These are phyloP conservation scores for Salminus brasiliensis DNA, from an alignment of 2,113 vertebrate genomes.

Conservation along the genomic window DNA sequence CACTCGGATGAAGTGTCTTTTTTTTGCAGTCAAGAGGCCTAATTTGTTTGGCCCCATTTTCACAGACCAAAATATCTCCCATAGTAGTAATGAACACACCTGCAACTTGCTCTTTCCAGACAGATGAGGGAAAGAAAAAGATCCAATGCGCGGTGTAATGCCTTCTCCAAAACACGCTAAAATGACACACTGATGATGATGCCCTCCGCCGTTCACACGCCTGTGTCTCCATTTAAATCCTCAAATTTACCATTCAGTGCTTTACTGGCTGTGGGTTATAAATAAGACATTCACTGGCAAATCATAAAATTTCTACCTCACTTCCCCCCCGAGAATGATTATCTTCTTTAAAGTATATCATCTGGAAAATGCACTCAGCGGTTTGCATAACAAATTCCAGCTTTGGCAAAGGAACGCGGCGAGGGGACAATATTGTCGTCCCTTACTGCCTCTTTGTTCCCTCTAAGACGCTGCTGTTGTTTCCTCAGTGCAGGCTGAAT, in stretches of 20 bases:
- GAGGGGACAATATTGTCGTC: constrained; percentile 56
- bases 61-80: neutral
- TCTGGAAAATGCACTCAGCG: constrained; percentile 74
- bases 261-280: constrained; percentile 64
- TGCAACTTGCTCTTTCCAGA: neutral
- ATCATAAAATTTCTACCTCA: constrained; percentile 73
- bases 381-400: constrained; percentile 73
- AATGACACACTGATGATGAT: constrained; percentile 13
- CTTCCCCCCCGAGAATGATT: constrained; percentile 70
- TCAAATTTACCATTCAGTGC: constrained; percentile 63
- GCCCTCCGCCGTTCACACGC: constrained; percentile 8
- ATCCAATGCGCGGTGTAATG: constrained; percentile 6
- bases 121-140: neutral
- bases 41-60: neutral
- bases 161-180: constrained; percentile 21
- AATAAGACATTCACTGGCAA: constrained; percentile 73
- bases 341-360: constrained; percentile 78
- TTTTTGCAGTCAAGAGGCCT: constrained; percentile 9
- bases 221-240: constrained; percentile 43
- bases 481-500: constrained; percentile 63
- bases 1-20: neutral
- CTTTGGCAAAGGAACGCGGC: constrained; percentile 53
- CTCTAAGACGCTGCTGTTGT: constrained; percentile 63
- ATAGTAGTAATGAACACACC: constrained; percentile 8
- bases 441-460: constrained; percentile 69